Conservation (phyloP, 2,888 invertebrate genomes). For the Heterodera filipjevi region DNA sequence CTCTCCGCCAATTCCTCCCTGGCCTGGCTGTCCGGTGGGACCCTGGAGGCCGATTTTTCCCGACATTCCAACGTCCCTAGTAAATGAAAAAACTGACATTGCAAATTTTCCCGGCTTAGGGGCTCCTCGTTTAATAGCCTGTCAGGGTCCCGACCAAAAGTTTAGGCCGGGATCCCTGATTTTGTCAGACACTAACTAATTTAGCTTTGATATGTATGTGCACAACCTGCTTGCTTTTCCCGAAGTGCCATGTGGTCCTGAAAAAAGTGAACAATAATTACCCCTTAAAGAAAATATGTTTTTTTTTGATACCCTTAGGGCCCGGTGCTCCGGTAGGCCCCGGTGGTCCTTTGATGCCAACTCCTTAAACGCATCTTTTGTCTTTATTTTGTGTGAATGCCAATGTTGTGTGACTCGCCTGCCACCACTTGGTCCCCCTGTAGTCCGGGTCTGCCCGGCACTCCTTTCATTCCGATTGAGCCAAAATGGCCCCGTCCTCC, state of each 20-base stretch:
- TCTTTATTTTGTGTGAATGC: background rate
- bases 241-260: conserved; percentile 13
- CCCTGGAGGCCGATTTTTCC: conserved; percentile 13
- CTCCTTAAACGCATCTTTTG: background rate
- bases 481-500: conserved; percentile 15
- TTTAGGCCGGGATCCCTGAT: too few relatives aligned
- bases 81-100: too few relatives aligned
- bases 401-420: background rate
- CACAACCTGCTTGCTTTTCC: conserved; percentile 26
- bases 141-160: too few relatives aligned
- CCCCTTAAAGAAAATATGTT: too few relatives aligned
- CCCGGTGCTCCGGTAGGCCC: conserved; percentile 24
- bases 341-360: conserved; percentile 30
- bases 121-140: too few relatives aligned
- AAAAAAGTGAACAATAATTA: background rate
- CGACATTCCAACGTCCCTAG: background rate
- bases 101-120: too few relatives aligned
- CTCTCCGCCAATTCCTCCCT: conserved; percentile 6
- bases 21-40: conserved; percentile 9
- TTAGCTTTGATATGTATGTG: background rate
- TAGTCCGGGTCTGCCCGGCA: conserved; percentile 12
- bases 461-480: conserved; percentile 12
- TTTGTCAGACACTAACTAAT: too few relatives aligned
- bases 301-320: conserved; percentile 1
- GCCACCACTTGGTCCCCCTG: conserved; percentile 27